These are phyloP conservation scores for Metridium senile DNA, from an alignment of 92 coral and sea anemone species.

Conservation along the genomic window DNA sequence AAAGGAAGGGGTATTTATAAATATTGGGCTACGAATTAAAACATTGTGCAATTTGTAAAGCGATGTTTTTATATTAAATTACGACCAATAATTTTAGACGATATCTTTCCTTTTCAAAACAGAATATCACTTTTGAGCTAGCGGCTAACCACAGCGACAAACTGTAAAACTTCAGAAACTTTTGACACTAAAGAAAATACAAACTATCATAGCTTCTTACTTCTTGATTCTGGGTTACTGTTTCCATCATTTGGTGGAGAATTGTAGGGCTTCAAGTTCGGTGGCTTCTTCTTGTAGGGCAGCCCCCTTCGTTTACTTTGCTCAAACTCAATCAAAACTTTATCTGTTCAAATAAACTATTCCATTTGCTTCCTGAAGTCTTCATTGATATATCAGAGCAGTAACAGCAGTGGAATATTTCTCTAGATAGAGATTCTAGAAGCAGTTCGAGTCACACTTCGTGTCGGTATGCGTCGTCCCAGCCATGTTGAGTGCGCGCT, in stretches of 20 bases:
- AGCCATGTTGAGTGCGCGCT: conserved; percentile 22
- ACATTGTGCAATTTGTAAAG: not conserved
- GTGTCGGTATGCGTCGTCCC: conserved; percentile 13
- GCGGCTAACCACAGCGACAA: too few relatives aligned
- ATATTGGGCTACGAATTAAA: not conserved
- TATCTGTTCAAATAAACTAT: not conserved
- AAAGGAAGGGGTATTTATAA: not conserved
- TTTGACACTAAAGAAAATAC: not conserved
- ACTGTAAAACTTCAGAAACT: not conserved
- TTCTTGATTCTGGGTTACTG: not conserved
- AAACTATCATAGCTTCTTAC: not conserved
- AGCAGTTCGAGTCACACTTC: not conserved
- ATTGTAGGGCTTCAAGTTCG: not conserved
- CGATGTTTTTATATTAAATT: too few relatives aligned
- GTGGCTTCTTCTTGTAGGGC: not conserved
- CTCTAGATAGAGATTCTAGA: not conserved
- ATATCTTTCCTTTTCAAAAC: not conserved
- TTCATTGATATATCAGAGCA: not conserved
- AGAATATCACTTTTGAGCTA: not conserved
- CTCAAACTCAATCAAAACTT: not conserved
- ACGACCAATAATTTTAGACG: too few relatives aligned
- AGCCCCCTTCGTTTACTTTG: not conserved
- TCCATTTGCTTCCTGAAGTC: not conserved
- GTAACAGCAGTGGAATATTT: not conserved
- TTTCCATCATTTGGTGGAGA: not conserved